Evolutionary conservation across 2,888 invertebrate genomes (phyloP).

Genomic region (Keiferia lycopersicella): DNA sequence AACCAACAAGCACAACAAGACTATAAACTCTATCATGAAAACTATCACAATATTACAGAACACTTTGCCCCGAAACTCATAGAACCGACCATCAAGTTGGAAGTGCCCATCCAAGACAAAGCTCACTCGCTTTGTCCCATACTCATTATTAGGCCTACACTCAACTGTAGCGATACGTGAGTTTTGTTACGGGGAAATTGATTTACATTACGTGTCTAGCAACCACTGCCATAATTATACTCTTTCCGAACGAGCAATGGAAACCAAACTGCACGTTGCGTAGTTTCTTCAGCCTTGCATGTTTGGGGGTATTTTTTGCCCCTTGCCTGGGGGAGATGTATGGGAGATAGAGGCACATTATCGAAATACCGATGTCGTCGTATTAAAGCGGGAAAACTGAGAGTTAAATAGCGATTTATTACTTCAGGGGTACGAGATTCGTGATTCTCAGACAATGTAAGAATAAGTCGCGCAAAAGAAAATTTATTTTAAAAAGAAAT

Average conservation of each 20-base stretch:
- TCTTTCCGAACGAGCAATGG: not conserved
- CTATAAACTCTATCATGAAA: slow-evolving; percentile 4
- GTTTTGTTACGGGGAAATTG: not conserved
- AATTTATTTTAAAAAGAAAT: not conserved
- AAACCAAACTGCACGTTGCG: not conserved
- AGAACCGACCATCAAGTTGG: slow-evolving; percentile 15
- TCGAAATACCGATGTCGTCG: slow-evolving; percentile 77
- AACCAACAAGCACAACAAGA: not conserved
- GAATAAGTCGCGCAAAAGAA: not conserved
- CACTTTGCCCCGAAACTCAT: slow-evolving; percentile 16
- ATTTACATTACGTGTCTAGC: not conserved
- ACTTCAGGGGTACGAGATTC: slow-evolving; percentile 39
- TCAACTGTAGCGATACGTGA: not conserved
- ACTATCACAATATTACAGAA: slow-evolving; percentile 9
- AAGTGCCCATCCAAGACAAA: slow-evolving; percentile 19
- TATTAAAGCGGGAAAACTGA: slow-evolving; percentile 74
- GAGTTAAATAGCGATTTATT: slow-evolving; percentile 76
- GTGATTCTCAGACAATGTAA: not conserved
- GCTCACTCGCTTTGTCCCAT: slow-evolving; percentile 48
- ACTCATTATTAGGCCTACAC: slow-evolving; percentile 62
- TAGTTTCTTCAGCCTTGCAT: not conserved
- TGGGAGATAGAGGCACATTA: slow-evolving; percentile 75
- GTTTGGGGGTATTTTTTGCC: slow-evolving; percentile 69
- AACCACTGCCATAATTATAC: not conserved
- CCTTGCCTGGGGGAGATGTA: slow-evolving; percentile 68